phyloP scores from a whole-genome alignment of 1,140 invertebrate species.

The Drosophila nannoptera region DNA sequence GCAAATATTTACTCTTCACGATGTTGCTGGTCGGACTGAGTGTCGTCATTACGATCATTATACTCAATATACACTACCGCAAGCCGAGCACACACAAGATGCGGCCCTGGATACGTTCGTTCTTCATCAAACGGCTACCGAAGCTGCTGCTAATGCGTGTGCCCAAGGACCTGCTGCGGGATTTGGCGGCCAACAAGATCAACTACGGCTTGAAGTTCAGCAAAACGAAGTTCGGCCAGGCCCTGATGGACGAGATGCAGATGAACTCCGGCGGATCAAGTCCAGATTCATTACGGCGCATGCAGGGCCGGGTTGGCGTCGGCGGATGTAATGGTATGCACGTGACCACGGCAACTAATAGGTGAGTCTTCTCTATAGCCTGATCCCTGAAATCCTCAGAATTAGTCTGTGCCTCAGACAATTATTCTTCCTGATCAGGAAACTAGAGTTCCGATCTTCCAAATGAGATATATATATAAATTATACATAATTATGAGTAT shows the following conservation, averaged over 20 bases:
- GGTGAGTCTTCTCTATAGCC: constrained; percentile 76
- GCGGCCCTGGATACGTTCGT: constrained; percentile 92
- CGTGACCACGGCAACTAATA: constrained; percentile 85
- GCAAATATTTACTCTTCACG: constrained; percentile 99
- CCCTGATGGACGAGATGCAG: constrained; percentile 83
- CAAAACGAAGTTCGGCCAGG: constrained; percentile 85
- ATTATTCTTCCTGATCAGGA: no score
- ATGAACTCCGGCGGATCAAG: constrained; percentile 86
- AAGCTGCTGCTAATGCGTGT: constrained; percentile 92
- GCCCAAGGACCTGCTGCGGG: constrained; percentile 88
- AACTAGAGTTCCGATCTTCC: no score
- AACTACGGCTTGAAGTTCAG: constrained; percentile 81
- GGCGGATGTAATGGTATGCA: constrained; percentile 89
- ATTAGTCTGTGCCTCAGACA: no score
- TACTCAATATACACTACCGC: constrained; percentile 99
- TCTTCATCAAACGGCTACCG: constrained; percentile 92
- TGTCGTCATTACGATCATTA: constrained; percentile 97
- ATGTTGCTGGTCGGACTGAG: constrained; percentile 98
- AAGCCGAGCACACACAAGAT: constrained; percentile 99
- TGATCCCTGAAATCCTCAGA: no score
- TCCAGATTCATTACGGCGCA: constrained; percentile 85
- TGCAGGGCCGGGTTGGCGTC: constrained; percentile 83
- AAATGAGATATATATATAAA: no score
- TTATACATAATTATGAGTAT: no score
- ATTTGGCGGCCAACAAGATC: constrained; percentile 89